A percentile compares a stretch with the other conserved stretches of the same genome.
Evolutionary conservation across 2,113 vertebrate species (phyloP).

Genomic region (Apistogramma diplotaenia): DNA sequence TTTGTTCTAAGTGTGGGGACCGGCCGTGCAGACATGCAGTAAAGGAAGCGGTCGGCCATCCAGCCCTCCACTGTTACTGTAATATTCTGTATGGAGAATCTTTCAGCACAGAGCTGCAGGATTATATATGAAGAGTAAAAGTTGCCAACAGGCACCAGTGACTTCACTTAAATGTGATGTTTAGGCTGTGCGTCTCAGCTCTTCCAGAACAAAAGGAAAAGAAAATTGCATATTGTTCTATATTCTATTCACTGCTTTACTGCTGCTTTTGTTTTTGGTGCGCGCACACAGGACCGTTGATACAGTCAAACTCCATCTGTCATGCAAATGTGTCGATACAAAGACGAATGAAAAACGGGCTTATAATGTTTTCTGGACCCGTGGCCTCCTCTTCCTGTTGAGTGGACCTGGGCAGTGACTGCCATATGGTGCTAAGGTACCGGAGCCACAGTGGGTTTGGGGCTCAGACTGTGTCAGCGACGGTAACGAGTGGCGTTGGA

Average conservation of each 20-base stretch:
- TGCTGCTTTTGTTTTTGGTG: not conserved
- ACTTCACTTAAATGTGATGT: not conserved
- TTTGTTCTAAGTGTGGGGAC: not conserved
- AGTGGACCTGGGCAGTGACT: not conserved
- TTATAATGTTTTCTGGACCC: not conserved
- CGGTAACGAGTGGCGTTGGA: not conserved
- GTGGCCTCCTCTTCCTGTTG: not conserved
- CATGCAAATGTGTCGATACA: not conserved
- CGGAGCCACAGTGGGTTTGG: not conserved
- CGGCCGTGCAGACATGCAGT: not conserved
- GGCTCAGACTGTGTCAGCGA: not conserved
- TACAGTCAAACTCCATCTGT: not conserved
- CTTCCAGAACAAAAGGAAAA: not conserved
- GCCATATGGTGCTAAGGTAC: not conserved
- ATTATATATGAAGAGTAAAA: not conserved
- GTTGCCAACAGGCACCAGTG: not conserved
- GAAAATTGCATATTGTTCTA: conserved; percentile 3
- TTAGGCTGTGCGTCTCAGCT: not conserved
- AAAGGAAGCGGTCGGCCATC: not conserved
- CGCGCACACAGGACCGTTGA: not conserved
- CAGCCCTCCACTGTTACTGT: not conserved
- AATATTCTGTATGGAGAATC: not conserved
- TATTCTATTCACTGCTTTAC: conserved; percentile 4
- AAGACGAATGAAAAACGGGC: not conserved
- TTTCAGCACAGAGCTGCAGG: not conserved